Conservation (phyloP, 2,888 invertebrate genomes). For the Himalopsyche anomala region DNA sequence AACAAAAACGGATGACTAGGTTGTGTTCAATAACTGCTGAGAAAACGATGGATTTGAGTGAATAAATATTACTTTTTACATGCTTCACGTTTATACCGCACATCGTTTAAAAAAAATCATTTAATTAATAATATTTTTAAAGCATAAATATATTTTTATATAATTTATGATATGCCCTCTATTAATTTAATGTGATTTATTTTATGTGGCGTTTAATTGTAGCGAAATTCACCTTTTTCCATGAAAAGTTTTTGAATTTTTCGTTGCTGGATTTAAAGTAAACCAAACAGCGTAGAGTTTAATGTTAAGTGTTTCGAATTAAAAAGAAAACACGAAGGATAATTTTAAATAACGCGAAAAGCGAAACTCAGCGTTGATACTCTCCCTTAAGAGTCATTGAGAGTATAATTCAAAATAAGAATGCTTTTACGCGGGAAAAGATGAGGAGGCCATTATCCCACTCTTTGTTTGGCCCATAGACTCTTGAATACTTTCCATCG, state of each 20-base stretch:
- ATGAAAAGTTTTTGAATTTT: too few species aligned
- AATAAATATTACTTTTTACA: too few species aligned
- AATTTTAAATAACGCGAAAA: conserved; percentile 37
- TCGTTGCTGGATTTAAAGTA: not conserved
- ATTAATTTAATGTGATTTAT: too few species aligned
- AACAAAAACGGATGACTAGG: too few species aligned
- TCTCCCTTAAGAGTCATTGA: conserved; percentile 47
- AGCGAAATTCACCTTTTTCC: not conserved
- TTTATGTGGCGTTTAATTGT: not conserved
- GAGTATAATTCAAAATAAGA: conserved; percentile 54
- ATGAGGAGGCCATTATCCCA: conserved; percentile 51
- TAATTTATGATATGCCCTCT: too few species aligned
- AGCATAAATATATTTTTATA: too few species aligned
- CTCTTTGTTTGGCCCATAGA: conserved; percentile 49
- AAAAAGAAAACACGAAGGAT: conserved; percentile 1
- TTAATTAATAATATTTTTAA: too few species aligned
- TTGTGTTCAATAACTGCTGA: too few species aligned
- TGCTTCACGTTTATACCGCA: too few species aligned
- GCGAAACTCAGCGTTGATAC: conserved; percentile 39
- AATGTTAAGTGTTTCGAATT: not conserved
- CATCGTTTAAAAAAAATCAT: too few species aligned
- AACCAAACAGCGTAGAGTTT: not conserved
- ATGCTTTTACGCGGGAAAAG: conserved; percentile 46
- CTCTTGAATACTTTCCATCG: conserved; percentile 44
- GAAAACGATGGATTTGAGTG: too few species aligned